Evolutionary conservation across 2,888 invertebrate genomes (phyloP), one percentile per base, ranked within the genome.

Genomic region (Copidosoma aretas): DNA sequence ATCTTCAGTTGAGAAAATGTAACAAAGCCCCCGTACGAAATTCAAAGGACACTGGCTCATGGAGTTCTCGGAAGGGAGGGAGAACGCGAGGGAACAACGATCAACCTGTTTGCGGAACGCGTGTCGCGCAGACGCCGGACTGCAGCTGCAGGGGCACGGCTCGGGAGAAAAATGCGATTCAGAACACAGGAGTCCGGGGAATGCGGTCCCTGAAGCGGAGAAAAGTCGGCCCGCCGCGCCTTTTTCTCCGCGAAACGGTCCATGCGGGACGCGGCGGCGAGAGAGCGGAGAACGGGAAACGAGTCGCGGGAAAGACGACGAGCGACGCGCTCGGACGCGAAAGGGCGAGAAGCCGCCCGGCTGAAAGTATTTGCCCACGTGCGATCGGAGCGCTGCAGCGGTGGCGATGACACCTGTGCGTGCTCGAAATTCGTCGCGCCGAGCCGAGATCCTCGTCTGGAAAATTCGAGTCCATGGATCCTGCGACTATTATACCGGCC

Each of bases 121-220:
- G 78, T 76, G 76, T 73, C 78, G 77, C 73, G 78, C 77, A 80
- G 80, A 80, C 77, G 80, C 73, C 75, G 76, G 75, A 39, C 74
- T 73, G 43, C 12, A 46, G 17, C 17, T 1, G 12, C 17, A 3
- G 43, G 12, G 43, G 17, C 15, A 46, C 12, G 15, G 3, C 14
- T 46, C 3, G n/a, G n/a, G n/a, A n/a, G 43, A 17, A 14, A 46
- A 46, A 46, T 15, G 43, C 4, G 43, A 46, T 32, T 32, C 32
- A 32, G 32, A 46, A 46, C 43, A 17, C 3, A 12, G 3, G 43
- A 46, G 41, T 10, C 10, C 43, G 4, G 17, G 43, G 17, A 17
- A 46, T 46, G 43, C 15, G 4, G 32, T 32, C n/a, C 41, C 8
- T 10, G 41, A 41, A 14, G 41, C 8, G 41, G 41, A 41, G 10